These are phyloP conservation scores for Podarcis muralis DNA, from an alignment of 2,113 vertebrate genomes.

Conservation along the genomic window DNA sequence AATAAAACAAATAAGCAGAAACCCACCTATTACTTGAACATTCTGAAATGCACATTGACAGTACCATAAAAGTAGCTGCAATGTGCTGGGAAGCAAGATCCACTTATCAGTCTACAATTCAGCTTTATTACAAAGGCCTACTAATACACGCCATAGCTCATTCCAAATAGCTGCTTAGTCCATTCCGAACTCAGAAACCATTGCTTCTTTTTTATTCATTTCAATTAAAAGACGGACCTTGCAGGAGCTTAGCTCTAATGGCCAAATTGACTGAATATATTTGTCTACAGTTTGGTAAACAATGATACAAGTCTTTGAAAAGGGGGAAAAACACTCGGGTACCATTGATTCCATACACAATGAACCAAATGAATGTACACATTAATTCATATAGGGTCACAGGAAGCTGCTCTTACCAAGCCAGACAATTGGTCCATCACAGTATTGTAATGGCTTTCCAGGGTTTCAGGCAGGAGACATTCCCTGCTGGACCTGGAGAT, in stretches of 20 bases:
- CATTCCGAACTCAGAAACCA: neutral
- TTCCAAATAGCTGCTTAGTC: neutral
- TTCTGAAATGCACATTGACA: neutral
- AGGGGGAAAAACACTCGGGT: neutral
- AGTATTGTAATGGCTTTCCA: no score
- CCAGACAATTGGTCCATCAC: no score
- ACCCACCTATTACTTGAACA: neutral
- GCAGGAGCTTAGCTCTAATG: neutral
- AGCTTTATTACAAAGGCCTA: neutral
- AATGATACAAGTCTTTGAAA: neutral
- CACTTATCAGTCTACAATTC: neutral
- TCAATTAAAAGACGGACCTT: neutral
- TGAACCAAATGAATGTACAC: neutral
- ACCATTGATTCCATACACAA: neutral
- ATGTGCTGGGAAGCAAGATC: neutral
- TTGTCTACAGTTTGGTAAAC: neutral
- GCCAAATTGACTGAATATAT: neutral
- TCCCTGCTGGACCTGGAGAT: no score
- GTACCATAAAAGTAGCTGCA: neutral
- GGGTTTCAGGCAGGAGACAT: no score
- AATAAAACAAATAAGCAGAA: neutral
- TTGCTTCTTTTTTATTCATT: neutral
- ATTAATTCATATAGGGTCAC: neutral
- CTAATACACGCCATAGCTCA: neutral
- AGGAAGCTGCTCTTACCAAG: no score